Base-by-base conservation (phyloP, 2,888 invertebrate species). In the Lingula anatina region DNA sequence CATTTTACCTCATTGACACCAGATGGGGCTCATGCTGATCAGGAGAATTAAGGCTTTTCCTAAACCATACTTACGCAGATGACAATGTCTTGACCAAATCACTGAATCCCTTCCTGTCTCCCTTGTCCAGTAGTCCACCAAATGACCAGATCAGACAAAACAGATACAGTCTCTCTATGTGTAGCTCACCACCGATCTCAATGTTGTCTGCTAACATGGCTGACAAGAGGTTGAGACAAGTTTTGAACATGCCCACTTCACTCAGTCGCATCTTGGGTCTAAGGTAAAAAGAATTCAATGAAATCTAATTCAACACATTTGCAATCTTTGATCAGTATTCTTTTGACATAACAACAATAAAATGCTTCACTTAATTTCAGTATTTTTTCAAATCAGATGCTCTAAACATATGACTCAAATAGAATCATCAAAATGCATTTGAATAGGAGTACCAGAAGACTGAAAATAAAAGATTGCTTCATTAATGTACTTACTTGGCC, bases 81-180 rank as follows among this genome's bases (percentile, higher is more conserved):
- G 75, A 73, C 12, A 75, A 57, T 9, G 66, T 72, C 47, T 69
- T 68, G 5, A 77, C 62, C 5, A 76, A 65, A 48, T 73, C 73
- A 54, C 71, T 74, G 62, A 77, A 76, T 1, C 54, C 57, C 52
- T 69, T 71, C 46, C 69, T 60, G 51, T 76, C 76, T 49, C 57
- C 50, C 21, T 65, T 59, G 27, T 71, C 69, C 18, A 77, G 66
- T 5, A 75, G 57, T 9, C 73, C 74, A 31, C 75, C 75, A 59
- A 72, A 75, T 15, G 76, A 66, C 76, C 76, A 77, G 51, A 77
- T 71, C 42, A 77, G 68, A 59, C 75, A 75, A 63, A 76, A 77
- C 28, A 77, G 59, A 53, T 66, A 77, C 12, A 77, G 64, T 37
- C 76, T 53, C 56, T 74, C 73, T 36, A 73, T 71, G 57, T 75